Evolutionary conservation across 1,140 invertebrate species (phyloP), one percentile per base, ranked within the genome.

Genomic region (Zophobas atratus): DNA sequence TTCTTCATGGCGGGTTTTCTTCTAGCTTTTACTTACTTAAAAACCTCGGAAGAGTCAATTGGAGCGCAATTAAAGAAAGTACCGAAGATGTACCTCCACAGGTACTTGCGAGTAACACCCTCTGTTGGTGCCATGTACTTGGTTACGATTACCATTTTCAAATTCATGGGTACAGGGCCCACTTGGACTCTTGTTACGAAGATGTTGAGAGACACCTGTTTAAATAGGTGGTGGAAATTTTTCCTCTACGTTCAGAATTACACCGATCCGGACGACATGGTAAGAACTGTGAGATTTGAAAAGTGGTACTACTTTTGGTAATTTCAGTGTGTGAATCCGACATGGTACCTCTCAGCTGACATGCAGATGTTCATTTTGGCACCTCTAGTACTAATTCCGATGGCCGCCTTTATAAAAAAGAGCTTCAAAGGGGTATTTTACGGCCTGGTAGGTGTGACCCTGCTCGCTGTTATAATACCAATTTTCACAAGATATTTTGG

Each of bases 301-400:
- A 35, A 5, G 33, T 32, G 41, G 20, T 33, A 79, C 5, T n/a
- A 6, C n/a, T 39, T 8, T 79, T 80, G 43, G 20, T 20, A 49
- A 6, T 87, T 84, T 43, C 53, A 87, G 89, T 92, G 91, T 81
- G 87, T 92, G 86, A 87, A 88, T 1, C 90, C 89, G 87, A 86
- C 88, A 0, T 92, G 91, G 91, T 92, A 91, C 20, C 60, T 92
- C 84, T 82, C 91, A 1, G 90, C 90, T 60, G 92, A 93, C 81
- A 91, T 92, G 87, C 91, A 92, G 83, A 88, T 92, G 76, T 92
- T 89, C 79, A 79, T 90, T 2, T 70, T 91, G 1, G 79, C 84
- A 1, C 84, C 83, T 33, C 55, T 85, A 1, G 32, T 85, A 1
- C 60, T 85, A 1, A 83, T 82, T 34, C 82, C 84, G 2, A 51